Evolutionary conservation across 2,888 invertebrate genomes (phyloP).

Genomic region (Calameuta idolon): DNA sequence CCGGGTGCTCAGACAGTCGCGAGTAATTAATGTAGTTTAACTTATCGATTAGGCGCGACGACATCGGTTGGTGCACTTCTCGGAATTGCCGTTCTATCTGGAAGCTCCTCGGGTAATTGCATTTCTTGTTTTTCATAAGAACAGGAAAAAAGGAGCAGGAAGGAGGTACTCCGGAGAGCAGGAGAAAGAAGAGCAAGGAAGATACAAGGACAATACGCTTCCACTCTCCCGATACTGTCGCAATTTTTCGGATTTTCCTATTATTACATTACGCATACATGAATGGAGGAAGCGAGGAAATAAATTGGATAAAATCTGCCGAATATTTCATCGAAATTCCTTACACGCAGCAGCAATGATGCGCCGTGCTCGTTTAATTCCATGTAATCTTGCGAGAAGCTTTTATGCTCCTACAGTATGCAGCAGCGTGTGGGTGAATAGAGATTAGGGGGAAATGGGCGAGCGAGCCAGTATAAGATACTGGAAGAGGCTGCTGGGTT

Average conservation of each 20-base stretch:
- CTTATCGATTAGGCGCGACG: no score
- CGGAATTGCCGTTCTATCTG: no score
- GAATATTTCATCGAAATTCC: slow-evolving; percentile 4
- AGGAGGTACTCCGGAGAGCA: background rate
- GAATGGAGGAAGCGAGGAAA: background rate
- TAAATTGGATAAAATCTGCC: background rate
- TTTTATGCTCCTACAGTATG: slow-evolving; percentile 18
- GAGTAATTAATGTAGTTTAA: no score
- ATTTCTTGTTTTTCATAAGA: no score
- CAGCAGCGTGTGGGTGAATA: background rate
- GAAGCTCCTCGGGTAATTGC: no score
- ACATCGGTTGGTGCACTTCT: no score
- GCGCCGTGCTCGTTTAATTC: slow-evolving; percentile 35
- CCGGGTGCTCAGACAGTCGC: no score
- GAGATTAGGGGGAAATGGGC: background rate
- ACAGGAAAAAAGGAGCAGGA: slow-evolving; percentile 25
- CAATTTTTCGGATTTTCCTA: background rate
- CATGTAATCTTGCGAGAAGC: slow-evolving; percentile 33
- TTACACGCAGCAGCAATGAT: background rate
- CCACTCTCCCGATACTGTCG: background rate
- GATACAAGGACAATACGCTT: no score
- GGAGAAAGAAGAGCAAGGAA: no score
- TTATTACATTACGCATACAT: slow-evolving; percentile 11
- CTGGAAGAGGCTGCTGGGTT: background rate
- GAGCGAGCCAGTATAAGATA: background rate